Evolutionary conservation across 2,888 invertebrate genomes (phyloP).

Genomic region (Xanthostigma xanthostigma): DNA sequence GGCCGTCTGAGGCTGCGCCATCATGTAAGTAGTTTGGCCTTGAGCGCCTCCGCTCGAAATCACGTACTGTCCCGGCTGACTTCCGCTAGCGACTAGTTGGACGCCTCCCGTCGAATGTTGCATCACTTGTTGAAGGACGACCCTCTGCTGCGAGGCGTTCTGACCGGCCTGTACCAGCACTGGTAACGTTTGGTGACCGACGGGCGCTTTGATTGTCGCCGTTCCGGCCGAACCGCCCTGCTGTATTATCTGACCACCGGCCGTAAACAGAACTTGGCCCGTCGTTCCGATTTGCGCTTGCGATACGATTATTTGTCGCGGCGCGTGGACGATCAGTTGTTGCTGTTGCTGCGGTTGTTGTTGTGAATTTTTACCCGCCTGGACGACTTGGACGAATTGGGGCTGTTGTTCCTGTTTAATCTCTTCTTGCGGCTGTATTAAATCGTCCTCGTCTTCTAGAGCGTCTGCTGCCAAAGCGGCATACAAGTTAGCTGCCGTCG

Average conservation of each 20-base stretch:
- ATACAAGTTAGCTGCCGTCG: conserved; percentile 72
- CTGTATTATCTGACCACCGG: conserved; percentile 22
- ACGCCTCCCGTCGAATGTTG: conserved; percentile 22
- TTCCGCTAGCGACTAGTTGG: conserved; percentile 29
- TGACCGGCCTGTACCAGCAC: conserved; percentile 25
- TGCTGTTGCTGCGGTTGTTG: conserved; percentile 21
- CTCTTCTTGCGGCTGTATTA: conserved; percentile 1
- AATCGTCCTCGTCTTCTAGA: conserved; percentile 61
- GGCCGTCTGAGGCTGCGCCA: conserved; percentile 48
- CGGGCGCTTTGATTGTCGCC: conserved; percentile 19
- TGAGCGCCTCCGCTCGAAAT: conserved; percentile 32
- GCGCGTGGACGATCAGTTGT: conserved; percentile 18
- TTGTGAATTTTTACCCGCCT: conserved; percentile 11
- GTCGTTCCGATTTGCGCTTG: conserved; percentile 17
- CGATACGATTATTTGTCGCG: conserved; percentile 37
- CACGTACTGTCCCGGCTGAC: conserved; percentile 33
- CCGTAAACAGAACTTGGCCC: conserved; percentile 20
- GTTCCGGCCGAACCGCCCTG: conserved; percentile 10
- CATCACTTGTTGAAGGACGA: conserved; percentile 23
- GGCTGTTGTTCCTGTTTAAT: conserved; percentile 13
- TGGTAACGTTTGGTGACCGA: conserved; percentile 19
- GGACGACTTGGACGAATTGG: conserved; percentile 13
- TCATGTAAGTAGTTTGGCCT: conserved; percentile 45
- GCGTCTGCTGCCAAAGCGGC: conserved; percentile 75
- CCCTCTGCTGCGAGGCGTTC: conserved; percentile 11